A percentile compares a stretch with the other conserved stretches of the same genome.
Conservation (phyloP, 2,797 vertebrate species). For the Pyrocephalus nanus region DNA sequence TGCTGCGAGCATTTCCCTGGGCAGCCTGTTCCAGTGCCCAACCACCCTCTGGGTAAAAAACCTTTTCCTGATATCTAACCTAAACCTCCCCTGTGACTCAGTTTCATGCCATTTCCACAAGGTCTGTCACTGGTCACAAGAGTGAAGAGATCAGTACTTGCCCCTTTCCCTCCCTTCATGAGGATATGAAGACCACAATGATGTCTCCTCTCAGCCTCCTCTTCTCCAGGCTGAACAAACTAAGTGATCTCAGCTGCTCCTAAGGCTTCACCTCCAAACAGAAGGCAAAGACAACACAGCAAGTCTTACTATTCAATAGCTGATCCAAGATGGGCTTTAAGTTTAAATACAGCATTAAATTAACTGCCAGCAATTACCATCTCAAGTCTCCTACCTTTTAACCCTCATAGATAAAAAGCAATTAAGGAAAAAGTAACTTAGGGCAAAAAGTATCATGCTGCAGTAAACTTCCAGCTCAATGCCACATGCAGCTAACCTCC, state of each 20-base stretch:
- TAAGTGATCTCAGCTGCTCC: neutral
- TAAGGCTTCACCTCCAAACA: neutral
- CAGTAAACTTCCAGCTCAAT: neutral
- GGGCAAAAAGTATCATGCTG: accelerated
- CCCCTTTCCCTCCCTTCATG: no score
- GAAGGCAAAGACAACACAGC: neutral
- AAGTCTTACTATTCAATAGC: neutral
- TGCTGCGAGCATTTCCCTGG: neutral
- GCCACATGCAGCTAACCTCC: neutral
- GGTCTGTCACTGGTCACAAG: neutral
- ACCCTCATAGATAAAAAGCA: neutral
- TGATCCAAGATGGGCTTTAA: neutral
- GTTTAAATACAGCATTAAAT: neutral
- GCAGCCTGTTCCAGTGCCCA: neutral
- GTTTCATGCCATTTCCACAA: neutral
- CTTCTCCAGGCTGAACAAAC: neutral
- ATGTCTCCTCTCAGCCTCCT: neutral
- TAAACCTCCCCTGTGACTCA: neutral
- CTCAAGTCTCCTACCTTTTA: neutral
- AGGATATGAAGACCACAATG: neutral
- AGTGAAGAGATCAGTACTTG: neutral
- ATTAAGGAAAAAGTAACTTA: neutral
- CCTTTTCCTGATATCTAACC: neutral
- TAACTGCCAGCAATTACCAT: neutral
- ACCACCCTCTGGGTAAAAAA: neutral